Evolutionary conservation across 1,140 invertebrate genomes (phyloP).

Genomic region (Drosophila novamexicana): DNA sequence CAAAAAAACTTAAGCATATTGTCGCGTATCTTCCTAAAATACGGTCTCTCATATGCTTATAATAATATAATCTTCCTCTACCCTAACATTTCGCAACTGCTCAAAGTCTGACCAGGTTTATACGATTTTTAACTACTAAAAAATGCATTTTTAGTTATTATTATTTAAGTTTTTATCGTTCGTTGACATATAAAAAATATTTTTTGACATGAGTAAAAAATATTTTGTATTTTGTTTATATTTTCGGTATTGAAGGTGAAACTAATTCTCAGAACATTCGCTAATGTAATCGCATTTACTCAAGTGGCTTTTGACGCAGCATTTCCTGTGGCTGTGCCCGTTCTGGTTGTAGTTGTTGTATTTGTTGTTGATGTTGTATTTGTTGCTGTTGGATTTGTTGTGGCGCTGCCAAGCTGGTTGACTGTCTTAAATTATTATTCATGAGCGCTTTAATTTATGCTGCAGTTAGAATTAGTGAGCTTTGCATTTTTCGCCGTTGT

Average conservation of each 20-base stretch:
- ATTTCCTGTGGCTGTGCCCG: constrained; percentile 36
- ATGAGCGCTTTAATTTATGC: constrained; percentile 81
- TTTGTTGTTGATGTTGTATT: constrained; percentile 4
- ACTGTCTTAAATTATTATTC: constrained; percentile 81
- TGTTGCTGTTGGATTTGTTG: constrained; percentile 59
- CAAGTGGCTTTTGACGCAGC: constrained; percentile 37
- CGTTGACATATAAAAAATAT: no score
- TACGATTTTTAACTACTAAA: no score
- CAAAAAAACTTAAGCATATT: no score
- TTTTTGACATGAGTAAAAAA: no score
- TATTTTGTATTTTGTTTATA: no score
- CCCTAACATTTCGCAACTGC: no score
- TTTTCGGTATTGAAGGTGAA: background rate
- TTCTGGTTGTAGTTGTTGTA: constrained; percentile 34
- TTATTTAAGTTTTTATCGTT: no score
- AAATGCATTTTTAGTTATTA: no score
- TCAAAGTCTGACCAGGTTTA: no score
- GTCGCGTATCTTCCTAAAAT: no score
- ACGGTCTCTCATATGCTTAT: no score
- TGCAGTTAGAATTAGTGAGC: constrained; percentile 79
- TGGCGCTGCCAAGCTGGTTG: constrained; percentile 33
- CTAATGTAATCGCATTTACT: constrained; percentile 33
- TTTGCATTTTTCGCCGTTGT: constrained; percentile 69
- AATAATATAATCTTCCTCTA: no score
- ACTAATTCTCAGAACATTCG: constrained; percentile 6